Base-by-base conservation (phyloP, 2,888 invertebrate species). In the Drosophila helvetica region DNA sequence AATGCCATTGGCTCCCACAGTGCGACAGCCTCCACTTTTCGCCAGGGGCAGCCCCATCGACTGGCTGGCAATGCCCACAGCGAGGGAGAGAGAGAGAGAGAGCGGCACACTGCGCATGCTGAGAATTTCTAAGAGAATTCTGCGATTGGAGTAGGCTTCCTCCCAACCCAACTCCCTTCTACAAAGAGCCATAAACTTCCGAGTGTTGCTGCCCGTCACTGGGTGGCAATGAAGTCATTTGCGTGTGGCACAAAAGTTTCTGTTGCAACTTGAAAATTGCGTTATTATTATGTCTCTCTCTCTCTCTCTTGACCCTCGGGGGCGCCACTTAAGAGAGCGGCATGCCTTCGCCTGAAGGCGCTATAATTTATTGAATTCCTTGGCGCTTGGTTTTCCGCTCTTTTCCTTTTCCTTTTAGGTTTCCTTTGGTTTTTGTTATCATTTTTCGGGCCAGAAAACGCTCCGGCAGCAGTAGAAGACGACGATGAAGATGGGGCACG, bases 201-300 rank as follows among this genome's bases (percentile, higher is more conserved):
- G 30, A 33, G 22, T 19, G 63, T 81, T 79, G 81, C 77, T 79
- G 76, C 77, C 77, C 70, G 53, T 18, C 18, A 12, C 22, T 22
- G 38, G 68, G 48, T 70, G 68, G 63, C 65, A 85, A 82, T 82
- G 72, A 82, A 82, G 82, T 82, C 70, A 76, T 82, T 71, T 63
- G 51, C 38, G 38, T 38, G 38, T 38, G 38, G 15, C 55, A 54
- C 56, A 69, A 77, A 80, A 60, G 7, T 38, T 38, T 72, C 81
- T 77, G 75, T 71, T 62, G 78, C 72, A 68, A 81, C 75, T 79
- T 85, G 62, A 71, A 82, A 73, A 78, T 82, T 68, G 82, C 67
- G 66, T 62, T 82, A 79, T 81, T 79, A 82, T 84, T 70, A 71
- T 58, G 63, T 70, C 63, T 50, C 60, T 38, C 52, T 53, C 57